phyloP scores from a whole-genome alignment of 37 sponge, comb jelly and placozoan species.

The Corticium candelabrum region DNA sequence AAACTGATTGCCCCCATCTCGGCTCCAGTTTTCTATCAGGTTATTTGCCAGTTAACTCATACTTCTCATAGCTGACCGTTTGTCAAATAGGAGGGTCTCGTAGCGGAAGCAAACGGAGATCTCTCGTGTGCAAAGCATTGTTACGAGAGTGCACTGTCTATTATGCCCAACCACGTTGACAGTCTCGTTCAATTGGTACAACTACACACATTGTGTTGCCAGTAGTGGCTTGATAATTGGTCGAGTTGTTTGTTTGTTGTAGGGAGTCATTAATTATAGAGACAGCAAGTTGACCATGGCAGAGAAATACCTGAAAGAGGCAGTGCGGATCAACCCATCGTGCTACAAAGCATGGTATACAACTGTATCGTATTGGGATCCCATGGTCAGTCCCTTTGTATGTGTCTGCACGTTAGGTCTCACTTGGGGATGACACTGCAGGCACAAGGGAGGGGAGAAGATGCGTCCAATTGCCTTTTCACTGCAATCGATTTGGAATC shows the following conservation, averaged over 20 bases:
- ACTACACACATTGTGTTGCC: too few relatives aligned
- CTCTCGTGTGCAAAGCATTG: not conserved
- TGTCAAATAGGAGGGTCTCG: not conserved
- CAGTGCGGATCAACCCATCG: too few relatives aligned
- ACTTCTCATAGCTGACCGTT: not conserved
- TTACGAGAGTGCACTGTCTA: not conserved
- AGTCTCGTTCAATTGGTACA: not conserved
- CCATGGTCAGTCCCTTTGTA: too few relatives aligned
- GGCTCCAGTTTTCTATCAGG: not conserved
- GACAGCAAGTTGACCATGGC: not conserved
- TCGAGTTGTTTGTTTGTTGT: not conserved
- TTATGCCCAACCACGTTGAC: not conserved
- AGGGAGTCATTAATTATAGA: not conserved
- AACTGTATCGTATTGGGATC: too few relatives aligned
- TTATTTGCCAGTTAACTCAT: not conserved
- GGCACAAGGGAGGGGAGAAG: too few relatives aligned
- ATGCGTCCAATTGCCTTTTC: too few relatives aligned
- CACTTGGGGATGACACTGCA: too few relatives aligned
- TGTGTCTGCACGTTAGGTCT: too few relatives aligned
- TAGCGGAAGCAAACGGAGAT: not conserved
- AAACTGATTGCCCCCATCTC: not conserved
- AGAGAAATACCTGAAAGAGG: not conserved
- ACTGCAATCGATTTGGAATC: too few relatives aligned
- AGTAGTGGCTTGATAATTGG: too few relatives aligned
- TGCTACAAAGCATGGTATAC: too few relatives aligned